These are phyloP conservation scores for Hydrolagus colliei DNA, from an alignment of 2,797 vertebrate genomes.

Conservation along the genomic window DNA sequence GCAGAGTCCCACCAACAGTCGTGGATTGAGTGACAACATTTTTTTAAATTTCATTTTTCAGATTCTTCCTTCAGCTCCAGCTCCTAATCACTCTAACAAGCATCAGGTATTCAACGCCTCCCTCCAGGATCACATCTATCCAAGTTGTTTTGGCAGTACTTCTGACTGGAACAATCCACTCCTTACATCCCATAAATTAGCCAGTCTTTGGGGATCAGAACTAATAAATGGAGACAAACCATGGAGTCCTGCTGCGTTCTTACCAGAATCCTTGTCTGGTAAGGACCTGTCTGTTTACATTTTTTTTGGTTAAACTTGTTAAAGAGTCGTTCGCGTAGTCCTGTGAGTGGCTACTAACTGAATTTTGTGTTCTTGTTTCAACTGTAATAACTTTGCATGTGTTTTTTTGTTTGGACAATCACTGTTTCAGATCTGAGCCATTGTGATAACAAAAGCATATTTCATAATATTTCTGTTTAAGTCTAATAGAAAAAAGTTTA, in stretches of 20 bases:
- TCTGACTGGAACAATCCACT: conserved; percentile 89
- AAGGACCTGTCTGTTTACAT: conserved; percentile 43
- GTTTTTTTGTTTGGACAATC: no score
- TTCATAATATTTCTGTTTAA: no score
- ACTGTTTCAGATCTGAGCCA: no score
- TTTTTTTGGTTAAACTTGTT: neutral
- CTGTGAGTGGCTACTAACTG: neutral
- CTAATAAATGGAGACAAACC: conserved; percentile 83
- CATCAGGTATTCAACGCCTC: conserved; percentile 86
- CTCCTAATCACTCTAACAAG: conserved; percentile 81
- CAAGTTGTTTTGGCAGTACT: conserved; percentile 80
- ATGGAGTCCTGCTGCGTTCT: conserved; percentile 85
- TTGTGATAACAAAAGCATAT: no score
- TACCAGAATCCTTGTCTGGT: conserved; percentile 89
- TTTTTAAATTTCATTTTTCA: conserved; percentile 44
- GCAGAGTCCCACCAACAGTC: no score
- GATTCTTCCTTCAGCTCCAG: conserved; percentile 77
- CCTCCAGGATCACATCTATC: conserved; percentile 89
- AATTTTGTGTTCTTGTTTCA: neutral
- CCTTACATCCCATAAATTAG: conserved; percentile 77
- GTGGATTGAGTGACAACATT: no score
- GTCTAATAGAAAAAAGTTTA: no score
- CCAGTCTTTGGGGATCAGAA: conserved; percentile 93
- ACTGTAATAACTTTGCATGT: neutral
- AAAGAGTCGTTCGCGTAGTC: neutral